phyloP scores from a whole-genome alignment of 2,888 invertebrate genomes.

The Hirtodrosophila duncani region DNA sequence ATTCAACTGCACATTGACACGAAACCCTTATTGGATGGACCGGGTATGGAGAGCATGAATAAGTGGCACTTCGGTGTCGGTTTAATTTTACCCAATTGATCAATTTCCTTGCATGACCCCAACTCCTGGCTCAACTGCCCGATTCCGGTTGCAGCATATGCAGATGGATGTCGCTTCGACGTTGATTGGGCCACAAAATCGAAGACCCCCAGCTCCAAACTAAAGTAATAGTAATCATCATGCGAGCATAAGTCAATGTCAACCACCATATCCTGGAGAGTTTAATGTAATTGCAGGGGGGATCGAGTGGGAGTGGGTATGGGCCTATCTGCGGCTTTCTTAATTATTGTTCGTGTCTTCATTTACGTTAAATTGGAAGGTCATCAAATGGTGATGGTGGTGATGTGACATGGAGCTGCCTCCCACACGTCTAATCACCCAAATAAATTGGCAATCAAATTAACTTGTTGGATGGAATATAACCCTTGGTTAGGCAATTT shows the following conservation, averaged over 20 bases:
- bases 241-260: constrained; percentile 31
- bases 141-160: constrained; percentile 49
- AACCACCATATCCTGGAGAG: constrained; percentile 4
- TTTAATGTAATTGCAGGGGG: constrained; percentile 59
- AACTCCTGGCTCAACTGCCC: too few species aligned
- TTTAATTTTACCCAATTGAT: constrained; percentile 70
- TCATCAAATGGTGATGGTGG: constrained; percentile 37
- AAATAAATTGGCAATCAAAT: constrained; percentile 42
- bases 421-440: constrained; percentile 50
- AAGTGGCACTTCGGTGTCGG: constrained; percentile 31
- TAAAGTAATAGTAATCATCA: constrained; percentile 37
- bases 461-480: constrained; percentile 15
- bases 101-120: constrained; percentile 44
- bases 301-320: background rate
- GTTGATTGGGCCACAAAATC: constrained; percentile 57
- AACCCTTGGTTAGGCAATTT: background rate
- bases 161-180: constrained; percentile 34
- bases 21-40: constrained; percentile 36
- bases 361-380: constrained; percentile 53
- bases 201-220: constrained; percentile 40
- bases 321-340: constrained; percentile 1
- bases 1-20: constrained; percentile 62
- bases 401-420: background rate
- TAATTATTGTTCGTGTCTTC: constrained; percentile 37
- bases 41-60: background rate